These are phyloP conservation scores for Hippoglossus stenolepis DNA, from an alignment of 2,113 vertebrate genomes.

Conservation along the genomic window DNA sequence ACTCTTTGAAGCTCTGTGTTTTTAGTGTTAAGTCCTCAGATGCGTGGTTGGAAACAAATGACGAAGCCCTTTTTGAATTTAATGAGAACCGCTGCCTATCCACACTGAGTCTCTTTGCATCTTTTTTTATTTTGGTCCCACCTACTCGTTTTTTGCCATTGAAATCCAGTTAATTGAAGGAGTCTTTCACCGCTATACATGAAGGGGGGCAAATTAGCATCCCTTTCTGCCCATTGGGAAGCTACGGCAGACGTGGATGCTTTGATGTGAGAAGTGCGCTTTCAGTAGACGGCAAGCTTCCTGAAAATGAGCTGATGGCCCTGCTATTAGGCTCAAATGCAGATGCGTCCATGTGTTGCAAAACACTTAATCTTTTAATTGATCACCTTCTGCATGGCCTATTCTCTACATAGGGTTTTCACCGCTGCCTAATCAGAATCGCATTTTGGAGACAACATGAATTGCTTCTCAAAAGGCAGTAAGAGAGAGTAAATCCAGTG, in stretches of 20 bases:
- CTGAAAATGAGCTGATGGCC: conserved; percentile 99
- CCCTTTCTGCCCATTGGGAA: conserved; percentile 91
- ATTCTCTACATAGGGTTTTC: conserved; percentile 60
- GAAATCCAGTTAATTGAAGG: conserved; percentile 99
- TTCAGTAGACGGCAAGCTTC: conserved; percentile 86
- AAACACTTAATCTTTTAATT: conserved; percentile 99
- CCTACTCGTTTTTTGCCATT: conserved; percentile 86
- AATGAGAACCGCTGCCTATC: conserved; percentile 94
- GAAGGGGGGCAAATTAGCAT: conserved; percentile 98
- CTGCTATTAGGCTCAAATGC: conserved; percentile 92
- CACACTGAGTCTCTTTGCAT: conserved; percentile 89
- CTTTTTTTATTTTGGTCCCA: conserved; percentile 83
- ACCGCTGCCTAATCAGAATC: conserved; percentile 73
- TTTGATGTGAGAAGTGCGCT: conserved; percentile 94
- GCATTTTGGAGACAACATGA: conserved; percentile 77
- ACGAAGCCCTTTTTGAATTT: conserved; percentile 90
- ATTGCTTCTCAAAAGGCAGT: conserved; percentile 73
- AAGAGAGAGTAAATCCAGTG: conserved; percentile 21
- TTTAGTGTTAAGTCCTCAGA: conserved; percentile 96
- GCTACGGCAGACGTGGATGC: conserved; percentile 85
- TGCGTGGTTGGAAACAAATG: conserved; percentile 92
- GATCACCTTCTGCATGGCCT: conserved; percentile 90
- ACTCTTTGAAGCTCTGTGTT: conserved; percentile 94
- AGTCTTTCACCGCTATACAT: conserved; percentile 94
- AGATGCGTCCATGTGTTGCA: conserved; percentile 91